Conservation (phyloP, 2,113 vertebrate species). For the Poeciliopsis retropinna region DNA sequence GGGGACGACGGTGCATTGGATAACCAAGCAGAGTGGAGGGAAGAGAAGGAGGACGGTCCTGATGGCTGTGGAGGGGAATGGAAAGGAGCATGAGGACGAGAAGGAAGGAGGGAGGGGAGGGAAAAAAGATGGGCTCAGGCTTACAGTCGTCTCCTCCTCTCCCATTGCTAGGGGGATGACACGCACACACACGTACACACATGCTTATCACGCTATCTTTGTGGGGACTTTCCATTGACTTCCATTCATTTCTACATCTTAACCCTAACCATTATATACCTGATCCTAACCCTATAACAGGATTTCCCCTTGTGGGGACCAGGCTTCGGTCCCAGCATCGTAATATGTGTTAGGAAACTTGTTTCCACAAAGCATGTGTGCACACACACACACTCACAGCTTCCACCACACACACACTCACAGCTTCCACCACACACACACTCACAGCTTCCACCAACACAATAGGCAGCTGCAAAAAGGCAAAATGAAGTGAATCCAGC, state of each 20-base stretch:
- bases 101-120: conserved; percentile 11
- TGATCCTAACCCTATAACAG: too few species aligned
- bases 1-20: conserved; percentile 78
- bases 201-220: too few species aligned
- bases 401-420: too few species aligned
- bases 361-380: too few species aligned
- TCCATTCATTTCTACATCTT: too few species aligned
- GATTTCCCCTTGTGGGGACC: too few species aligned
- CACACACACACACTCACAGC: too few species aligned
- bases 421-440: too few species aligned
- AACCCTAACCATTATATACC: too few species aligned
- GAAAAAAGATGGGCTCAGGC: conserved; percentile 49
- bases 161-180: conserved; percentile 45
- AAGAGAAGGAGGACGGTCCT: conserved; percentile 54
- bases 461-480: conserved; percentile 15
- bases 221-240: too few species aligned
- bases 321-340: too few species aligned
- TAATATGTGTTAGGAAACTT: too few species aligned
- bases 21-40: conserved; percentile 74
- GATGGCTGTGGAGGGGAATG: conserved; percentile 56
- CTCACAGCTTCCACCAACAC: background rate
- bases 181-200: background rate
- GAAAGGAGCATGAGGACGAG: conserved; percentile 34
- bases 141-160: conserved; percentile 61
- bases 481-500: conserved; percentile 59